These are phyloP conservation scores for Coenonympha glycerion DNA, from an alignment of 2,888 invertebrate species.

Conservation along the genomic window DNA sequence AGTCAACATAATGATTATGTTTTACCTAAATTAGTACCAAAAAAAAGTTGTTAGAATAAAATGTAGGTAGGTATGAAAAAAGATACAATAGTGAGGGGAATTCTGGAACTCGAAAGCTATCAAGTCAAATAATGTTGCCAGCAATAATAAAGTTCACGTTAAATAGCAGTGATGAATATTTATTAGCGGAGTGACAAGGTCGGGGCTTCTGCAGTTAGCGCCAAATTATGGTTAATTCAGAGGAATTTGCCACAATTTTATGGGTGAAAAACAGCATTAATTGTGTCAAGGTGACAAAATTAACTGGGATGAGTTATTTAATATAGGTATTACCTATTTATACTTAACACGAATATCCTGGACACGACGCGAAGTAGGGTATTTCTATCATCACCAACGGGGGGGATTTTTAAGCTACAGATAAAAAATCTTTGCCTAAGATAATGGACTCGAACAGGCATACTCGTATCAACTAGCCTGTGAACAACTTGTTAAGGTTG, in stretches of 20 bases:
- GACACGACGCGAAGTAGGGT: background rate
- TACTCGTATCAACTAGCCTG: too few relatives aligned
- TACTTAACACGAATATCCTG: background rate
- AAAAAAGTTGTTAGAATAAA: too few relatives aligned
- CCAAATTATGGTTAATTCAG: slow-evolving; percentile 14
- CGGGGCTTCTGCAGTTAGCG: slow-evolving; percentile 5
- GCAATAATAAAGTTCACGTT: slow-evolving; percentile 10
- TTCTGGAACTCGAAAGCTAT: slow-evolving; percentile 2
- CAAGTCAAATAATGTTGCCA: too few relatives aligned
- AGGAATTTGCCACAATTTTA: slow-evolving; percentile 4
- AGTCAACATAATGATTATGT: too few relatives aligned
- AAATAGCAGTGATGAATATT: slow-evolving; percentile 3
- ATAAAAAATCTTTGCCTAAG: too few relatives aligned
- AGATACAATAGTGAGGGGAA: background rate
- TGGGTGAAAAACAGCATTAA: background rate
- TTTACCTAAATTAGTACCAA: too few relatives aligned
- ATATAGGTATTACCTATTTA: background rate
- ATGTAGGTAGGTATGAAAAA: too few relatives aligned
- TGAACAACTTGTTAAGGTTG: too few relatives aligned
- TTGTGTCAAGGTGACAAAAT: background rate
- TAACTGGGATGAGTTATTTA: background rate
- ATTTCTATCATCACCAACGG: too few relatives aligned
- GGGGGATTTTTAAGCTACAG: too few relatives aligned
- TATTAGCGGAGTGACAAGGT: slow-evolving; percentile 12
- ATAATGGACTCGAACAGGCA: too few relatives aligned